phyloP scores from a whole-genome alignment of 2,797 vertebrate genomes.

The Todus mexicanus region DNA sequence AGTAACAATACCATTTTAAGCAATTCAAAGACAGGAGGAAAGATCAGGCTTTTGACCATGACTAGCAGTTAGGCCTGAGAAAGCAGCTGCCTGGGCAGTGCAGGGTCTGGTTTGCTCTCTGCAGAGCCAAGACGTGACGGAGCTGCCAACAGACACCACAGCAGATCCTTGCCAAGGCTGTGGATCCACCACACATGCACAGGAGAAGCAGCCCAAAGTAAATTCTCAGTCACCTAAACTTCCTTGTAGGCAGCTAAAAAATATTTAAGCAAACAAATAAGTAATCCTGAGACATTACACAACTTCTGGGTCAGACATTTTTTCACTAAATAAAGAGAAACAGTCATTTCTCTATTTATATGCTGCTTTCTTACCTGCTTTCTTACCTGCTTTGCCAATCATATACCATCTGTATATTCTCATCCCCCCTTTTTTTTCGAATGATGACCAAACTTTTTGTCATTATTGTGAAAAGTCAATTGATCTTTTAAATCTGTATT shows the following conservation, averaged over 20 bases:
- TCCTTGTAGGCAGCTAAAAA: slow-evolving; percentile 14
- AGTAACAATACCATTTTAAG: neutral
- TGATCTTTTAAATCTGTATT: neutral
- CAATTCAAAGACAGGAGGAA: neutral
- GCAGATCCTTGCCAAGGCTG: neutral
- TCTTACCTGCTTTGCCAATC: neutral
- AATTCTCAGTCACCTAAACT: neutral
- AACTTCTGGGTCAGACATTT: slow-evolving; percentile 44
- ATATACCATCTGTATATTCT: neutral
- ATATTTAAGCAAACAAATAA: slow-evolving; percentile 12
- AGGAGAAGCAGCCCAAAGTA: neutral
- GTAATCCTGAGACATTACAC: slow-evolving; percentile 33
- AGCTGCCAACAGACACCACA: neutral
- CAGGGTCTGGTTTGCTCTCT: fast-evolving
- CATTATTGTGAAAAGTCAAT: neutral
- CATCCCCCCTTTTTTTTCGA: fast-evolving
- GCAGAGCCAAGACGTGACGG: fast-evolving
- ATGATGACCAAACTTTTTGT: neutral
- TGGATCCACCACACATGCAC: neutral
- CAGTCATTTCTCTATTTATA: slow-evolving; percentile 44
- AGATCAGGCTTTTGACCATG: neutral
- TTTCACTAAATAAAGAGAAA: neutral
- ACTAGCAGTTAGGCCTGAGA: neutral
- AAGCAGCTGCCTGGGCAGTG: neutral
- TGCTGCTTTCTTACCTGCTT: neutral